Evolutionary conservation across 2,888 invertebrate species (phyloP), one percentile per base, ranked within the genome.

Genomic region (Metopia argyrocephala): DNA sequence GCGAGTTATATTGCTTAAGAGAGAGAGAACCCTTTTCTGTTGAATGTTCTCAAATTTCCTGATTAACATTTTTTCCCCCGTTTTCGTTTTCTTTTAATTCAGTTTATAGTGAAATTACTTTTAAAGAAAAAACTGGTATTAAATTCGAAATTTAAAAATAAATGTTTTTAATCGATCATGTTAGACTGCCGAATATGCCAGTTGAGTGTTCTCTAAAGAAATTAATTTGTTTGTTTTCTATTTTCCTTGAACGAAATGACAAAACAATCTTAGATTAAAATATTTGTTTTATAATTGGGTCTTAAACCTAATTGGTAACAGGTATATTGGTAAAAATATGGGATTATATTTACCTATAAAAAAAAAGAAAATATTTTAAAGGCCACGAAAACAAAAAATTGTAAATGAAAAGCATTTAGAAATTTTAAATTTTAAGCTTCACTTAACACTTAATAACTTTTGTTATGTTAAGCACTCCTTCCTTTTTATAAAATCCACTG

Each of bases 221-320:
- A 28, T 57, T 31, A 57, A 57, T 57, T 57, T 57, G 57, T 31
- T 21, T 59, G 15, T 18, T 28, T 59, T 59, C 3, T 20, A 23
- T 2, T 20, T 56, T 0, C 31, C 5, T 31, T 31, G 23, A 6
- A 23, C n/a, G 15, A 21, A 21, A 38, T 61, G 59, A 45, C 59
- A 45, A 61, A 61, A 61, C 45, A 61, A n/a, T 5, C 31, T 3
- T 9, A 3, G 21, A 61, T 61, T 61, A 38, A 45, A 21, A 61
- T 45, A 61, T 38, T 59, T 23, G 31, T 1, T 15, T 28, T 4
- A 28, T 57, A 2, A 5, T 18, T 52, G 9, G 23, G 18, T 25
- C 27, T 18, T 28, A 28, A 18, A 15, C 27, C 5, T 28, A 20
- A 9, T 9, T 59, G 5, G 20, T 59, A 59, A 59, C 38, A 59